Base-by-base conservation (phyloP, 2,113 vertebrate species). In the Pteronura brasiliensis region DNA sequence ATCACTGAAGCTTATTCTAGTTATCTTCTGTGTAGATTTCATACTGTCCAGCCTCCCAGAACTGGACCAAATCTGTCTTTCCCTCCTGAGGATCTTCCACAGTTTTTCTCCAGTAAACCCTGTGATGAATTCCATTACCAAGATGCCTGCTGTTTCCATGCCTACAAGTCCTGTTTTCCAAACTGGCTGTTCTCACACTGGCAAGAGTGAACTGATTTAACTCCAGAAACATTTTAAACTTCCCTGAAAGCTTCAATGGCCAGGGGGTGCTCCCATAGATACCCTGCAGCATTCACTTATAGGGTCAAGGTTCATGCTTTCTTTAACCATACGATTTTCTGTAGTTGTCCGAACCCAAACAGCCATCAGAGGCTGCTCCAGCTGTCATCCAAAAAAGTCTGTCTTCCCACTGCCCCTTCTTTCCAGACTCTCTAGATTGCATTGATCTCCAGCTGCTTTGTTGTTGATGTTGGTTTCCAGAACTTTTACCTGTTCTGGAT, bases 161-260 rank as follows among this genome's bases (percentile, higher is more conserved):
- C 92, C 96, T 65, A 96, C 92, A 3, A 59, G 65, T 42, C 39
- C 84, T 98, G 95, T 98, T 98, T 97, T 88, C 95, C 57, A 93
- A 98, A 95, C 77, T 88, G 69, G 90, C 81, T 69, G 25, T 76
- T 87, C 76, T 94, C 82, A 47, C 61, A 76, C 95, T 94, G 96
- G 96, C 95, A 71, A 82, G 84, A 91, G 81, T 29, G 87, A 90
- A 23, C 93, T 95, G 92, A 96, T 72, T 95, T 97, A 82, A 96
- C 74, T 92, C 84, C 88, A 94, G 93, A 98, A 98, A 79, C 77
- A 93, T 97, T 95, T 96, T 82, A 81, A 97, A 88, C 92, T 94
- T 87, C 76, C 76, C 79, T 88, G 59, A 72, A 93, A 90, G 89
- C 82, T 86, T 95, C 80, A 81, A 27, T n/a, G 84, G 88, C 89